Base-by-base conservation (phyloP, 2,797 vertebrate genomes). In the Alca torda region DNA sequence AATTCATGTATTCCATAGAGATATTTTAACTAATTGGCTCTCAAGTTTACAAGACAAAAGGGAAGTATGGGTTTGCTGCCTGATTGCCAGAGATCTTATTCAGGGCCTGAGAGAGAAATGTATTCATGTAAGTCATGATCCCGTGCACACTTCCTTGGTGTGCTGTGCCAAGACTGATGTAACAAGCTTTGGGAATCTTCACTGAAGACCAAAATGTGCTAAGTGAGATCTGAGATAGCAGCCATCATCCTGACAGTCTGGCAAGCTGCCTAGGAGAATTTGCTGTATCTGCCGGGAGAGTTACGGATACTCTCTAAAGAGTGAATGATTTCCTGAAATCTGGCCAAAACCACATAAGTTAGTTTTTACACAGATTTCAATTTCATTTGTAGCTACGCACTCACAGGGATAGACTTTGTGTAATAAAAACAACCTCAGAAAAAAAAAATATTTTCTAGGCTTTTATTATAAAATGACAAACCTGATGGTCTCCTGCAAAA, bases 111-210 rank as follows among this genome's bases (percentile, higher is more conserved):
- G 87, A 91, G 69, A 94, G 46, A 84, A 79, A 93, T 24, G n/a
- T 79, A 26, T 68, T 89, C 63, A 83, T 89, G 51, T 60, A 96
- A 86, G 63, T 90, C 91, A 87, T 63, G 80, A 95, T 82, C 80
- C n/a, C 45, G 16, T 35, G 30, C 59, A 43, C 54, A 56, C 48
- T 84, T 90, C 59, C 54, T 60, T 46, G 16, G 46, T 33, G 31
- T 76, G 56, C 48, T 77, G 35, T 87, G 90, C 93, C 94, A 95
- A 95, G 77, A 70, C 43, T 83, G 88, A 91, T 79, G 83, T 87
- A 92, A 95, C 51, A 90, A 89, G 74, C 67, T 77, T 76, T 92
- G 86, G 64, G 83, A 95, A 89, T 89, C 74, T 90, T 95, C 74
- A 70, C 35, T 70, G 41, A 90, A 87, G 70, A 82, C 63, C 60